Evolutionary conservation across 2,113 vertebrate species (phyloP).

Genomic region (Penelope pileata): DNA sequence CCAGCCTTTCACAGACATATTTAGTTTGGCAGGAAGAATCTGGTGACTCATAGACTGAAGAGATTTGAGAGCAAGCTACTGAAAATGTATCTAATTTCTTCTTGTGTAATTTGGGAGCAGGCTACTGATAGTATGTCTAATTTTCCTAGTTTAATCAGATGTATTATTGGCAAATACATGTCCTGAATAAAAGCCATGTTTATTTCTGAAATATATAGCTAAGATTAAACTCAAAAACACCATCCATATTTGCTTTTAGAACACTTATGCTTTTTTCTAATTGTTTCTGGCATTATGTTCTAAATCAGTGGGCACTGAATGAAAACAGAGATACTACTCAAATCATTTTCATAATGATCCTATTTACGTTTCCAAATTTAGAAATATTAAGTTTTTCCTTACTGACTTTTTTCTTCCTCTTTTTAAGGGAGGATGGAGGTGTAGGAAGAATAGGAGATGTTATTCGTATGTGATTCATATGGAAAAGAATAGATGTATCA

Average conservation of each 20-base stretch:
- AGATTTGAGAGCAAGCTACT: conserved; percentile 86
- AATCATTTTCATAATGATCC: conserved; percentile 47
- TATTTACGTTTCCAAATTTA: conserved; percentile 20
- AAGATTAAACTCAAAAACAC: conserved; percentile 48
- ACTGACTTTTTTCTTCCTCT: not conserved
- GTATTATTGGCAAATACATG: conserved; percentile 69
- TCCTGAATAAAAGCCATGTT: conserved; percentile 64
- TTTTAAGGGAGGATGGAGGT: not conserved
- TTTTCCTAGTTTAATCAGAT: conserved; percentile 76
- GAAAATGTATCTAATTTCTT: conserved; percentile 85
- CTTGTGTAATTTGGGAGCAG: conserved; percentile 79
- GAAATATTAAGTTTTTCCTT: not conserved
- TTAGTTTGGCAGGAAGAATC: conserved; percentile 83
- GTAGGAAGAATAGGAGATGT: not conserved
- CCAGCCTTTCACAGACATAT: conserved; percentile 83
- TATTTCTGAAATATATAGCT: conserved; percentile 64
- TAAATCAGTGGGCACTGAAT: conserved; percentile 48
- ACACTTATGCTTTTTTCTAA: conserved; percentile 32
- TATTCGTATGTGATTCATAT: not conserved
- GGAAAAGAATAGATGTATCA: not conserved
- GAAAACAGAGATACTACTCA: conserved; percentile 57
- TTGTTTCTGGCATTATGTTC: conserved; percentile 51
- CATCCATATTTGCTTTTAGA: conserved; percentile 25
- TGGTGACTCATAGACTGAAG: conserved; percentile 82
- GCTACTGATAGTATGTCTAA: conserved; percentile 78